Evolutionary conservation across 2,113 vertebrate genomes (phyloP), one percentile per base, ranked within the genome.

Genomic region (Serinus canaria): DNA sequence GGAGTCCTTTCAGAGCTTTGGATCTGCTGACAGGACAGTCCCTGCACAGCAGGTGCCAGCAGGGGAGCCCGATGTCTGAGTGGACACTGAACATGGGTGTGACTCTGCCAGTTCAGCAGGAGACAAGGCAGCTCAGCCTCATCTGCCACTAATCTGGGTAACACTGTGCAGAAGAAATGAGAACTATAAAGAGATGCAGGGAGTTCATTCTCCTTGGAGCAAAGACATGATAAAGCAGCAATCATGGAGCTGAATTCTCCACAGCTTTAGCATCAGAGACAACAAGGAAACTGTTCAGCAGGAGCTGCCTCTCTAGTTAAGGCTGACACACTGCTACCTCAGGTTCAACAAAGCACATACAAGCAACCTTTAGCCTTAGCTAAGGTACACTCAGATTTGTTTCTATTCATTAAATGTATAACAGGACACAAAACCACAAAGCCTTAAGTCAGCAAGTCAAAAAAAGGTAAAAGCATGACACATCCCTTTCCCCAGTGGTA

Each of bases 1-100:
- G 55, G n/a, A 91, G 43, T n/a, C 18, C n/a, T 39, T 33, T 55
- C 41, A 82, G 12, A 55, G 60, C 47, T 84, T 67, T 87, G 74
- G 66, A 59, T 68, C 30, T 56, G 30, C 44, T 68, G 56, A 47
- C 23, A 49, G 35, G 31, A 11, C 11, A 80, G 43, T 19, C 8
- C 52, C 56, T 28, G 43, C 33, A 10, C 9, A 69, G 81, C 53
- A 87, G 73, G 35, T 18, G 55, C 24, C 56, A 39, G 73, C 53
- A 87, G 53, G 1, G 12, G 49, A 85, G 75, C 15, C 19, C 0
- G 0, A 4, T 23, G 39, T 22, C 9, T 69, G 84, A 70, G 41
- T 2, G 0, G 55, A 64, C 77, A 52, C 63, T 24, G 66, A 82
- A 9, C 1, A 1, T 7, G 15, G 18, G 37, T 35, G 52, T 52